Base-by-base conservation (phyloP, 64 coral and sea anemone genomes). In the Montipora foliosa region DNA sequence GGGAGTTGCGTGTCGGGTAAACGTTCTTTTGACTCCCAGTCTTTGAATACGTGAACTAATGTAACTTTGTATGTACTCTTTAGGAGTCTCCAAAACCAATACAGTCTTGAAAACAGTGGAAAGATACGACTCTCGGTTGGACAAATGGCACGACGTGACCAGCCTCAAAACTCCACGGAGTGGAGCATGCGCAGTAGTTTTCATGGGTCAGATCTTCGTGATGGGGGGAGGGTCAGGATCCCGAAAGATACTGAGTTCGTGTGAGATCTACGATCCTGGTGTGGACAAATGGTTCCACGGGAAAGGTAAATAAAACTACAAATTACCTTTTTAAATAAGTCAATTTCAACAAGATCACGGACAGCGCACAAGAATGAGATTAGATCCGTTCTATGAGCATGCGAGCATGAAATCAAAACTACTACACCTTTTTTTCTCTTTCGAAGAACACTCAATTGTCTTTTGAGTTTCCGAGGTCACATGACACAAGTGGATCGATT, bases 111-210 rank as follows among this genome's bases (percentile, higher is more conserved):
- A 70, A 47, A 87, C 87, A 6, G 97, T 98, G 8, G 97, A 98
- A 50, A 73, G 82, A 21, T 98, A 98, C 60, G 83, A 98, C 17
- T 78, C 97, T 15, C 46, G 25, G 2, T 77, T 78, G 0, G 93
- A 96, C 52, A 81, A 77, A 44, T 98, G 97, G 97, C 79, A 53
- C 10, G 82, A 84, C 24, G 78, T 93, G 10, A 77, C 97, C 5
- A 83, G 71, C 19, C 91, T 98, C 19, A 79, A 91, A 52, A 95
- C 83, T 46, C 94, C 97, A 14, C 69, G 97, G 52, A 94, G 94
- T 58, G 97, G 97, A 80, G 94, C 97, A 94, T 98, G 97, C 83
- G 94, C 97, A 67, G 97, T 96, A 19, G 88, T 67, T 72, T 46
- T 94, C 14, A 80, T 72, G 25, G 94, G 91, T 29, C 79, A 89